Percentiles rank a stretch among this genome's conserved stretches.
These are phyloP conservation scores for Benitochromis conjunctus DNA, from an alignment of 2,113 vertebrate genomes.

Conservation along the genomic window DNA sequence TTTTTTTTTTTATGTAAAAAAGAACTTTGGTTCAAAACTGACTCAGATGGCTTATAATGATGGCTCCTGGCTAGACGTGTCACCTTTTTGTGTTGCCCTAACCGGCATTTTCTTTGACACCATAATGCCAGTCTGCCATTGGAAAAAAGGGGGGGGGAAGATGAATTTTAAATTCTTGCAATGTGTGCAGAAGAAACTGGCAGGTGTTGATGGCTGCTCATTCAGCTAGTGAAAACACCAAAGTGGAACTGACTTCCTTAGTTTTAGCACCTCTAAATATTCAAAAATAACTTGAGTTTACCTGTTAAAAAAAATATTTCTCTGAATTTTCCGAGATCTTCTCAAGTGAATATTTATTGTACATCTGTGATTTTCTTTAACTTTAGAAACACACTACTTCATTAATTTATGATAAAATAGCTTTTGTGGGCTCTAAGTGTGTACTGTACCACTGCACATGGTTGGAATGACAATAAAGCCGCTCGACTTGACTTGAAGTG, in stretches of 20 bases:
- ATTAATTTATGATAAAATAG: neutral
- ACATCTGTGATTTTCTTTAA: neutral
- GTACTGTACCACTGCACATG: no score
- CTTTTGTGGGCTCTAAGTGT: neutral
- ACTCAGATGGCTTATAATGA: conserved; percentile 27
- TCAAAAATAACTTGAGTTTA: neutral
- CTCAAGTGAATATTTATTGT: neutral
- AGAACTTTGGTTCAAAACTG: neutral
- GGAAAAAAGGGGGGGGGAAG: conserved; percentile 10
- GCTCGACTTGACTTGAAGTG: neutral
- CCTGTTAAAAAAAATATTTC: neutral
- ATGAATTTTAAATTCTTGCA: conserved; percentile 14
- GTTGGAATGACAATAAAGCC: no score
- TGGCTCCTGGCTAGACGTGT: conserved; percentile 26
- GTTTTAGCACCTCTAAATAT: neutral
- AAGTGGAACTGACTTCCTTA: neutral
- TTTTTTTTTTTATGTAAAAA: neutral
- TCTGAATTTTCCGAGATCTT: neutral
- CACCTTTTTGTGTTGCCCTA: conserved; percentile 39
- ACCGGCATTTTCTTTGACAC: conserved; percentile 37
- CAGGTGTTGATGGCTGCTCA: conserved; percentile 18
- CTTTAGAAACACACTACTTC: neutral
- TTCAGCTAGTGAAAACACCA: neutral
- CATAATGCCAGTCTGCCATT: conserved; percentile 45
- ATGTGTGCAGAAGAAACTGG: conserved; percentile 1